phyloP scores from a whole-genome alignment of 2,888 invertebrate species.

The Sphecodes monilicornis region DNA sequence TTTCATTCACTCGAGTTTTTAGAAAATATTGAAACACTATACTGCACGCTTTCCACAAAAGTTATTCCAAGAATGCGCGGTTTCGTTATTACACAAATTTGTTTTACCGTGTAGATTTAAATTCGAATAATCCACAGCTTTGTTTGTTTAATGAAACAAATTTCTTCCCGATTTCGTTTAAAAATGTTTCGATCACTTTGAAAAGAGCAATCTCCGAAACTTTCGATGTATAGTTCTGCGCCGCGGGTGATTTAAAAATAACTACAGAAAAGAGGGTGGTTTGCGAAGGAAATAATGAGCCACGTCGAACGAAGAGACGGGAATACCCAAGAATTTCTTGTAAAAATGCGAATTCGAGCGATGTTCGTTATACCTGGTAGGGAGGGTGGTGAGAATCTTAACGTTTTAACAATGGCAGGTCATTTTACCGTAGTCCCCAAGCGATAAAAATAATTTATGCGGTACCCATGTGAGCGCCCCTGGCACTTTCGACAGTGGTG shows the following conservation, averaged over 20 bases:
- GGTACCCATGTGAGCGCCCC: slow-evolving; percentile 68
- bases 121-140: not conserved
- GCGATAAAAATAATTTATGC: slow-evolving; percentile 75
- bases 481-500: slow-evolving; percentile 62
- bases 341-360: slow-evolving; percentile 19
- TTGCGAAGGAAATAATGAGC: slow-evolving; percentile 57
- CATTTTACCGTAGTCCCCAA: slow-evolving; percentile 55
- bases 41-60: not conserved
- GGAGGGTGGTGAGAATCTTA: slow-evolving; percentile 28
- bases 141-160: not conserved
- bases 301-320: not conserved
- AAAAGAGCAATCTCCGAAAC: slow-evolving; percentile 29
- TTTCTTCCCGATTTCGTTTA: not conserved
- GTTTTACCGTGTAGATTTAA: not conserved
- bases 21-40: not conserved
- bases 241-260: slow-evolving; percentile 77
- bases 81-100: not conserved
- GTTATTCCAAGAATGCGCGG: not conserved
- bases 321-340: not conserved
- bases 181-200: slow-evolving; percentile 19
- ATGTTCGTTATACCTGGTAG: slow-evolving; percentile 5
- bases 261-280: slow-evolving; percentile 68
- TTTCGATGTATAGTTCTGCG: slow-evolving; percentile 59
- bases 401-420: slow-evolving; percentile 30
- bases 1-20: not conserved